These are phyloP conservation scores for Nerophis ophidion DNA, from an alignment of 2,113 vertebrate species.

Conservation along the genomic window DNA sequence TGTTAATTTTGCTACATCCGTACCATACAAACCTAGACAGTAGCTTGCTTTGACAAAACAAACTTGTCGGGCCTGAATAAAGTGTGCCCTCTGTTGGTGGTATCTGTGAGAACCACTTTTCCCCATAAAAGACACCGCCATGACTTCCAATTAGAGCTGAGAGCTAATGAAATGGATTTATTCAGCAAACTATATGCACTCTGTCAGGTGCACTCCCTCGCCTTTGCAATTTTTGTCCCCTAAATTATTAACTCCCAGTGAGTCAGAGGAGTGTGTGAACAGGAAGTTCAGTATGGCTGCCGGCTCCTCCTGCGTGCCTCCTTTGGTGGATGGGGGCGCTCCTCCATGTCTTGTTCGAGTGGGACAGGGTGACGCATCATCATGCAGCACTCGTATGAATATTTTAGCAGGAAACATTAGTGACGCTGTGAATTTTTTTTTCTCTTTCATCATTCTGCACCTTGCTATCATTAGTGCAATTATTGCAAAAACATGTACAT, in stretches of 20 bases:
- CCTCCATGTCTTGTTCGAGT: slow-evolving; percentile 33
- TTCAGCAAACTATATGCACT: slow-evolving; percentile 4
- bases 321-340: slow-evolving; percentile 18
- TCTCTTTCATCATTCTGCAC: slow-evolving; percentile 49
- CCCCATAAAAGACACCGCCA: too few species aligned
- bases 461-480: neutral
- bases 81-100: too few species aligned
- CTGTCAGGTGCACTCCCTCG: slow-evolving; percentile 7
- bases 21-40: too few species aligned
- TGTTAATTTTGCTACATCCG: too few species aligned
- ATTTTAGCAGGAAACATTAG: slow-evolving; percentile 70
- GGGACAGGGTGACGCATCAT: slow-evolving; percentile 62
- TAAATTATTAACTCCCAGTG: slow-evolving; percentile 50
- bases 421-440: slow-evolving; percentile 43
- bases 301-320: slow-evolving; percentile 18
- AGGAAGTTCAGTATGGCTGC: slow-evolving; percentile 53
- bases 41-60: too few species aligned
- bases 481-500: too few species aligned
- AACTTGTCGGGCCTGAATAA: too few species aligned
- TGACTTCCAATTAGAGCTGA: neutral
- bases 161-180: neutral
- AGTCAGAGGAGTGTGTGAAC: slow-evolving; percentile 34
- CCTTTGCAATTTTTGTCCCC: slow-evolving; percentile 16
- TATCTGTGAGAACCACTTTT: too few species aligned
- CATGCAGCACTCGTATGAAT: slow-evolving; percentile 61